Conservation (phyloP, 2,113 vertebrate genomes). For the Pteruthius melanotis region DNA sequence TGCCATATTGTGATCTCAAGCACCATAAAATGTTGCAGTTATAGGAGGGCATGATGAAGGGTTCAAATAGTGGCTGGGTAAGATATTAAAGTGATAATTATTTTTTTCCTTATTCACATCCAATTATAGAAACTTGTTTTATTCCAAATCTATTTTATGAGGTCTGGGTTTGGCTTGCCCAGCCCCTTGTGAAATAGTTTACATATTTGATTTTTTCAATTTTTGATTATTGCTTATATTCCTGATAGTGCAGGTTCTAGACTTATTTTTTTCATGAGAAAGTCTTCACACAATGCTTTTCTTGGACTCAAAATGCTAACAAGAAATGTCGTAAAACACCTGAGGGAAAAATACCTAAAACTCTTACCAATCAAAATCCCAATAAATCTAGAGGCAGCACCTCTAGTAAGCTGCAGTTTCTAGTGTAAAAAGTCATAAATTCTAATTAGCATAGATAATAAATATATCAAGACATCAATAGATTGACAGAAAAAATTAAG, state of each 20-base stretch:
- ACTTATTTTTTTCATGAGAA: not conserved
- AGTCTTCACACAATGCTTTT: not conserved
- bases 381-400: not conserved
- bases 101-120: not conserved
- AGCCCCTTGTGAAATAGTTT: not conserved
- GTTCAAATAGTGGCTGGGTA: not conserved
- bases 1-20: not conserved
- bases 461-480: not conserved
- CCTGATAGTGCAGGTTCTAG: not conserved
- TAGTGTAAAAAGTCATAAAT: not conserved
- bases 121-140: not conserved
- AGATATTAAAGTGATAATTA: not conserved
- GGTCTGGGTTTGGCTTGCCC: not conserved
- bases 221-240: not conserved
- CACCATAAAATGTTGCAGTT: not conserved
- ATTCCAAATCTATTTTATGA: not conserved
- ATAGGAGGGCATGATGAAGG: not conserved
- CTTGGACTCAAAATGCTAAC: not conserved
- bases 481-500: not conserved
- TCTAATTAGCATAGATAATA: not conserved
- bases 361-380: not conserved
- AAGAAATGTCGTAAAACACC: not conserved
- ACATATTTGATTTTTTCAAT: not conserved
- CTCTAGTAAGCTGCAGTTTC: not conserved
- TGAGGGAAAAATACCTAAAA: not conserved